Evolutionary conservation across 2,113 vertebrate species (phyloP).

Genomic region (Callorhinus ursinus): DNA sequence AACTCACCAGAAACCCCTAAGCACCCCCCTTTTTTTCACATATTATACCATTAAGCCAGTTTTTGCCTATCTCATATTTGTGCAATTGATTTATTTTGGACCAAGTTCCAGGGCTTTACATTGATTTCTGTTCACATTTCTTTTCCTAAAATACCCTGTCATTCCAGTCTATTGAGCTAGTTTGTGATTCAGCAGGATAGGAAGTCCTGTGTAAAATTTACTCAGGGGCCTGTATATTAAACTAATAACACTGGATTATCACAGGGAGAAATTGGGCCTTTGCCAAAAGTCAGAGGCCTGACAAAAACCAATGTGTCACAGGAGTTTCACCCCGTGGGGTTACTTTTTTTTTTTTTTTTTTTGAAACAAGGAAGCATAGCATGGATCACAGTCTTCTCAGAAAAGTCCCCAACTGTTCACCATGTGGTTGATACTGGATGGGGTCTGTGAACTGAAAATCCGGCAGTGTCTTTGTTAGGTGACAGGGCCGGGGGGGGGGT

Average conservation of each 20-base stretch:
- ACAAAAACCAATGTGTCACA: neutral
- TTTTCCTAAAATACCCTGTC: slow-evolving; percentile 47
- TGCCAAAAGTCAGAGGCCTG: slow-evolving; percentile 15
- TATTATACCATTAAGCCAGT: neutral
- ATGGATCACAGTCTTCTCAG: slow-evolving; percentile 3
- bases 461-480: neutral
- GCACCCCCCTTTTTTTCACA: neutral
- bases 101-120: neutral
- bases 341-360: neutral
- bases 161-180: neutral
- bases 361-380: neutral
- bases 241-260: neutral
- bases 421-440: neutral
- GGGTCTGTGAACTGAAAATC: slow-evolving; percentile 1
- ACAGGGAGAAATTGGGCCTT: neutral
- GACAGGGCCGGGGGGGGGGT: neutral
- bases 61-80: neutral
- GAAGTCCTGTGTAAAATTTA: slow-evolving; percentile 29
- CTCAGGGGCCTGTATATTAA: neutral
- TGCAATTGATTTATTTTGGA: slow-evolving; percentile 10
- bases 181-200: slow-evolving; percentile 25
- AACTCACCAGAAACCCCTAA: neutral
- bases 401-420: neutral
- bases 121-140: slow-evolving; percentile 35
- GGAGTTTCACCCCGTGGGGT: slow-evolving; percentile 5